These are phyloP conservation scores for Pocillopora verrucosa DNA, from an alignment of 64 coral and sea anemone species.

Conservation along the genomic window DNA sequence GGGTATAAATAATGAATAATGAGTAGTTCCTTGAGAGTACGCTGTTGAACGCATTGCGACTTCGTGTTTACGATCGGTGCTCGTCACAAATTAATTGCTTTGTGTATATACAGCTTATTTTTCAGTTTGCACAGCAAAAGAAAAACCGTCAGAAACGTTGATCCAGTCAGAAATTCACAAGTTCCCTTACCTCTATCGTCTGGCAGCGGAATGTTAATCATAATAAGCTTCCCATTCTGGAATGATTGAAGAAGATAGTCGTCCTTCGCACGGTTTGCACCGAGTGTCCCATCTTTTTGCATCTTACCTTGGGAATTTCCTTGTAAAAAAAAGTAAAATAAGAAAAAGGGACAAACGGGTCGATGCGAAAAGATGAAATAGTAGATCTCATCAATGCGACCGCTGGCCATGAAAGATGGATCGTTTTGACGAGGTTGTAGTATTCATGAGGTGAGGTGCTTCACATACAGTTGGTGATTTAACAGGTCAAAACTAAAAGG, in stretches of 20 bases:
- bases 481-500: too few species aligned
- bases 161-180: too few species aligned
- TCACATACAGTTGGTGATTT: too few species aligned
- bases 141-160: too few species aligned
- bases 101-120: too few species aligned
- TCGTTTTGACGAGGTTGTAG: too few species aligned
- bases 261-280: slow-evolving; percentile 49
- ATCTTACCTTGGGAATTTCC: slow-evolving; percentile 88
- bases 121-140: slow-evolving; percentile 20
- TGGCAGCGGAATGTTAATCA: slow-evolving; percentile 68
- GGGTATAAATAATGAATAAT: too few species aligned
- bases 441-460: background rate
- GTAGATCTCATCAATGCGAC: background rate
- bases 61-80: background rate
- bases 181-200: slow-evolving; percentile 15
- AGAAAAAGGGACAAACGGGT: background rate
- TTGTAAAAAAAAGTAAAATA: background rate
- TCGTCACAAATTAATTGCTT: too few species aligned
- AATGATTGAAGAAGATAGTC: slow-evolving; percentile 73
- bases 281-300: slow-evolving; percentile 69
- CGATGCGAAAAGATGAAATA: background rate
- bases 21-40: too few species aligned
- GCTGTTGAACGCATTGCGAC: too few species aligned
- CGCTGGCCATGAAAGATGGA: background rate
- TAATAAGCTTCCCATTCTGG: slow-evolving; percentile 53